Percentiles rank a stretch among this genome's conserved stretches.
phyloP scores from a whole-genome alignment of 1,140 invertebrate genomes.

The Drosophila rufa region DNA sequence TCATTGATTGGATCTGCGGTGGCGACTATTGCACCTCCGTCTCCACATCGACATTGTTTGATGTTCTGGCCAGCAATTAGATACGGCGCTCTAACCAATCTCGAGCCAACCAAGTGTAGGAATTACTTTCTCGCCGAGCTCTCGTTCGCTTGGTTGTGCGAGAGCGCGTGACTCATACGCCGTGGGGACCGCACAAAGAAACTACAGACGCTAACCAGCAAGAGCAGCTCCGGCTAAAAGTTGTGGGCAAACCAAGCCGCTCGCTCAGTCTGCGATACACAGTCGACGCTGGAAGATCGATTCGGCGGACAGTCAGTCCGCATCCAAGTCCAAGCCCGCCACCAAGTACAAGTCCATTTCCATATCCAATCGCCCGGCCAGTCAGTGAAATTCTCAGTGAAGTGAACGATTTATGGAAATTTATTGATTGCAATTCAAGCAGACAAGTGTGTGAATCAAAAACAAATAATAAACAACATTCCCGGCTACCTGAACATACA shows the following conservation, averaged over 20 bases:
- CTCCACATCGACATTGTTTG: slow-evolving; percentile 12
- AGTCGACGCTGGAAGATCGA: slow-evolving; percentile 74
- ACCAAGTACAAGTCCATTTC: slow-evolving; percentile 1
- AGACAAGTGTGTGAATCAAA: slow-evolving; percentile 57
- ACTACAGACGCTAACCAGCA: slow-evolving; percentile 13
- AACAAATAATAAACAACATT: slow-evolving; percentile 49
- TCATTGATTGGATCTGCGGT: slow-evolving; percentile 13
- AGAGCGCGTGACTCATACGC: slow-evolving; percentile 62
- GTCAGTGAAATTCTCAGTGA: slow-evolving; percentile 47
- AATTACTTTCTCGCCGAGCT: slow-evolving; percentile 49
- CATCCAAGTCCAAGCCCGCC: slow-evolving; percentile 13
- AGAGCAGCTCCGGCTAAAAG: slow-evolving; percentile 55
- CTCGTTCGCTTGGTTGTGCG: slow-evolving; percentile 1
- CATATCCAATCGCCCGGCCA: slow-evolving; percentile 18
- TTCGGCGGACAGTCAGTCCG: slow-evolving; percentile 46
- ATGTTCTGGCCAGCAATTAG: slow-evolving; percentile 56
- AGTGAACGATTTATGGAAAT: slow-evolving; percentile 67
- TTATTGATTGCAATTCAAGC: slow-evolving; percentile 48
- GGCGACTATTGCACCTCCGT: slow-evolving; percentile 26
- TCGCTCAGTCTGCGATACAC: slow-evolving; percentile 69
- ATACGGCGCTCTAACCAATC: slow-evolving; percentile 50
- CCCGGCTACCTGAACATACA: slow-evolving; percentile 17
- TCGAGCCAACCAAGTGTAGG: slow-evolving; percentile 27
- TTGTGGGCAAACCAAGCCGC: slow-evolving; percentile 40
- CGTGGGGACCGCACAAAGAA: slow-evolving; percentile 21